These are phyloP conservation scores for Helicolenus hilgendorfi DNA, from an alignment of 2,797 vertebrate genomes.

Conservation along the genomic window DNA sequence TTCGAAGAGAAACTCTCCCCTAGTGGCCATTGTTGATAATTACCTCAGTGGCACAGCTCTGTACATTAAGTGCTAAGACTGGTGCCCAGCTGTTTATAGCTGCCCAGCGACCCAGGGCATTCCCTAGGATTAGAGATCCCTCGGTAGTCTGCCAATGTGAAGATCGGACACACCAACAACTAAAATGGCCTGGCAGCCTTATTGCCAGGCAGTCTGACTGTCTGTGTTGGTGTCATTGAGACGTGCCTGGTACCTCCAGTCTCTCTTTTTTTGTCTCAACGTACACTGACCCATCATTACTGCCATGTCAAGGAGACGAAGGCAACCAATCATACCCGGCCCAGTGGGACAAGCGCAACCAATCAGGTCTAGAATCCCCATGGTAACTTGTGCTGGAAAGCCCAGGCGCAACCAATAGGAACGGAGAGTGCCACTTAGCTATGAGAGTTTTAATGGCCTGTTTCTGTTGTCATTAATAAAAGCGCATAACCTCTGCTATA, in stretches of 20 bases:
- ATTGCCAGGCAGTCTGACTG: slow-evolving; percentile 57
- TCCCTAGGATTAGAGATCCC: slow-evolving; percentile 59
- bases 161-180: slow-evolving; percentile 61
- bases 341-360: slow-evolving; percentile 54
- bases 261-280: slow-evolving; percentile 75
- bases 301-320: slow-evolving; percentile 87
- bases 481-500: slow-evolving; percentile 68
- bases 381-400: slow-evolving; percentile 81
- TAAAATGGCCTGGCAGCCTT: slow-evolving; percentile 37
- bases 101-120: slow-evolving; percentile 49
- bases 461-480: slow-evolving; percentile 86
- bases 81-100: slow-evolving; percentile 59
- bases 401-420: slow-evolving; percentile 73
- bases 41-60: slow-evolving; percentile 47
- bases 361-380: slow-evolving; percentile 80
- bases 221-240: slow-evolving; percentile 86
- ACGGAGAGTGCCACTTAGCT: slow-evolving; percentile 65
- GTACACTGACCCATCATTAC: slow-evolving; percentile 84
- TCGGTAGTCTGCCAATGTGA: slow-evolving; percentile 51
- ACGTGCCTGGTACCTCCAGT: slow-evolving; percentile 77
- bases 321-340: slow-evolving; percentile 81
- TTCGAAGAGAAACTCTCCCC: not conserved
- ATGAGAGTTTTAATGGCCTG: slow-evolving; percentile 80
- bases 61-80: slow-evolving; percentile 52
- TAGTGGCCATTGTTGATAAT: slow-evolving; percentile 40